Evolutionary conservation across 2,113 vertebrate species (phyloP), one percentile per base, ranked within the genome.

Genomic region (Lepisosteus osseus): DNA sequence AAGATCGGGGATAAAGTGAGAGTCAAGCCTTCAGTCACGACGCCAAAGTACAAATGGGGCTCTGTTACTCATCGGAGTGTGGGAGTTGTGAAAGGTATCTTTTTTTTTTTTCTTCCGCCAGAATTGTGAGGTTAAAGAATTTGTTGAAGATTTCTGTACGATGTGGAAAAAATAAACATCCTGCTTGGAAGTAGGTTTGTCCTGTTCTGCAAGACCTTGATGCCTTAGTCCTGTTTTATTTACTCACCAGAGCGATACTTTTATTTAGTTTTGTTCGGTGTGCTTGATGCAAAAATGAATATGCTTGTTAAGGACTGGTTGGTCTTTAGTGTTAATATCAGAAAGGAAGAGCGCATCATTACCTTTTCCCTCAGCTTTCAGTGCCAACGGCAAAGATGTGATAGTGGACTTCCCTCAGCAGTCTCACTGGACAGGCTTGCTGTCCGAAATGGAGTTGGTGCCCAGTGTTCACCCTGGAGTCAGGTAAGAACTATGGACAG

Each of bases 1-100:
- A 99, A 99, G 86, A 98, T 99, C 55, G 96, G 96, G 14, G 97
- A 99, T 84, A 99, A 99, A 92, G 96, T 99, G 7, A 92, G 95
- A 29, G 97, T 99, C 72, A 99, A 97, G 74, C 92, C 93, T 61
- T 90, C 95, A 0, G 92, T 99, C 71, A 96, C 95, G 7, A 99
- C 96, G 0, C 97, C 97, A 15, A 99, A 99, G 71, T 99, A 99
- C 84, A 99, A 99, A 61, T 99, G 97, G 97, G 97, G 97, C 45
- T 99, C 97, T 0, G 97, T 99, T 68, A 98, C 96, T 68, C 97
- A 99, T 79, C 92, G 97, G 29, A 99, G 97, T 12, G 94, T 98
- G 7, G 97, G 97, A 3, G 92, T 98, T 17, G 96, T 99, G 12
- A 99, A 99, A 95, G 97, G 97, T 97, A 78, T 71, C 5, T 4